Evolutionary conservation across 92 coral and sea anemone genomes (phyloP), one percentile per base, ranked within the genome.

Genomic region (Phymanthus crucifer): DNA sequence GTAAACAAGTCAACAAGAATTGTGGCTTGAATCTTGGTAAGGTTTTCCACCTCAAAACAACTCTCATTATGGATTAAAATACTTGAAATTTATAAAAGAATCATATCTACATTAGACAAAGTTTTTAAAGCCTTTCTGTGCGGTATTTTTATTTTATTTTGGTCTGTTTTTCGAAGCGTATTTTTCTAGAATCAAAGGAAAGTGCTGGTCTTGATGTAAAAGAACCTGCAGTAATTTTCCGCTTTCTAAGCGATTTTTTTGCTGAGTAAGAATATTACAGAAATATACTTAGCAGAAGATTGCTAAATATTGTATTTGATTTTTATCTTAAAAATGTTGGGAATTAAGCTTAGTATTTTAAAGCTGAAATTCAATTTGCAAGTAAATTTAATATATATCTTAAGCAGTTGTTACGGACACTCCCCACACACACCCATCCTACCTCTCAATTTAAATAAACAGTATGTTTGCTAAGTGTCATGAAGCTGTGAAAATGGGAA

Each of bases 1-100:
- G 94, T 34, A 64, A 73, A 27, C 31, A 64, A 4, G 93, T 96
- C 36, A 96, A 93, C 87, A 73, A 67, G 18, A 66, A 80, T 26
- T 91, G 66, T 80, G 83, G 83, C 47, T 70, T 90, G 40, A 70
- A 91, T 34, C 70, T 93, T 17, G 86, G 99, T 96, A 72, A 87
- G 97, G 24, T 83, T 75, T 32, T 54, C 8, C n/a, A 48, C 29
- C 52, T 79, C 61, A 34, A 29, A 32, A 47, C 19, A n/a, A 2
- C 2, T 27, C 7, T 0, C 32, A 46, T 48, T 26, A 70, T n/a
- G 4, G 18, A 12, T 34, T 6, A 40, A 24, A 24, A 7, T 36
- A 71, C 7, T 40, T 8, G 8, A 70, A 21, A 12, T 4, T 69
- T 71, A n/a, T 10, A 27, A 38, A 26, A 4, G 16, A 17, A 12